Evolutionary conservation across 2,113 vertebrate genomes (phyloP).

Genomic region (Pomatorhinus ruficollis): DNA sequence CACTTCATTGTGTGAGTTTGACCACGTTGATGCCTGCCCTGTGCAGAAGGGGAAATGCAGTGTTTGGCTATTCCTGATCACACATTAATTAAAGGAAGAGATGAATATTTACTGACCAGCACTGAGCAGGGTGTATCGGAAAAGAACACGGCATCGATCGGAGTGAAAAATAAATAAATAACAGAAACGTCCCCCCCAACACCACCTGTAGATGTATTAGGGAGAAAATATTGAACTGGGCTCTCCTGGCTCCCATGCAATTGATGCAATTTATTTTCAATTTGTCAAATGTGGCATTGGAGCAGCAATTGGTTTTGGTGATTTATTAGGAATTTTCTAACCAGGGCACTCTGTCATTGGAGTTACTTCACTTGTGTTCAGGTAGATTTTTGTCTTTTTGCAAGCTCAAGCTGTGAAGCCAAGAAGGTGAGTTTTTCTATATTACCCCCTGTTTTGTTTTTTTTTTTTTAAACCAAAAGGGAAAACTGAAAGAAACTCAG

Average conservation of each 20-base stretch:
- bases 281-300: slow-evolving; percentile 72
- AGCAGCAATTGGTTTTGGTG: slow-evolving; percentile 72
- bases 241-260: slow-evolving; percentile 71
- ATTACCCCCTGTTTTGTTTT: accelerated
- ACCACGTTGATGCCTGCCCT: not conserved
- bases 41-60: not conserved
- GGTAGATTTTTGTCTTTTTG: slow-evolving; percentile 37
- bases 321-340: slow-evolving; percentile 84
- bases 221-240: slow-evolving; percentile 62
- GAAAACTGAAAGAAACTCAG: not conserved
- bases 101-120: not conserved
- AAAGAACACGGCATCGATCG: slow-evolving; percentile 28
- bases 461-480: not conserved
- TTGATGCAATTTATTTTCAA: slow-evolving; percentile 81
- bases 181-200: not conserved
- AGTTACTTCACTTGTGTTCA: slow-evolving; percentile 44
- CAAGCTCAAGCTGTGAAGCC: slow-evolving; percentile 1
- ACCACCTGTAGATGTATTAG: slow-evolving; percentile 68
- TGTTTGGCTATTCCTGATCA: not conserved
- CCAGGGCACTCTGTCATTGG: slow-evolving; percentile 77
- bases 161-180: slow-evolving; percentile 25
- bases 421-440: not conserved
- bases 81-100: not conserved
- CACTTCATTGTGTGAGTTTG: accelerated
- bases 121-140: not conserved